phyloP scores from a whole-genome alignment of 2,113 vertebrate genomes.

The Petrocephalus zakoni region DNA sequence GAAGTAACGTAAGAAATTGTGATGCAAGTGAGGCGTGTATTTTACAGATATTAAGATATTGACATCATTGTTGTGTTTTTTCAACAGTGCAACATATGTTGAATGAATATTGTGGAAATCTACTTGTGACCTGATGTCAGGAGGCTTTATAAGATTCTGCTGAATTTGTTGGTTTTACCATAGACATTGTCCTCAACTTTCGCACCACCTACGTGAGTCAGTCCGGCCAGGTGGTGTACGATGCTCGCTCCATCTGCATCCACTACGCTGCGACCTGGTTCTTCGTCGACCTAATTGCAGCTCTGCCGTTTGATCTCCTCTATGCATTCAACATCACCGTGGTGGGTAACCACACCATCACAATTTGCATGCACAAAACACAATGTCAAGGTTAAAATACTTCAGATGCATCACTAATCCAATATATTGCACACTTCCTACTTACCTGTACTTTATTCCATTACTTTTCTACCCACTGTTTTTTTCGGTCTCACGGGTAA shows the following conservation, averaged over 20 bases:
- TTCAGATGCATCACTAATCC: neutral
- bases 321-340: slow-evolving; percentile 83
- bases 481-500: neutral
- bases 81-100: neutral
- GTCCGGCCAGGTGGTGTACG: slow-evolving; percentile 81
- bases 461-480: neutral
- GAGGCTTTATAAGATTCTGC: neutral
- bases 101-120: neutral
- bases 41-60: neutral
- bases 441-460: neutral
- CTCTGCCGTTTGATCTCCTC: slow-evolving; percentile 83
- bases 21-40: neutral
- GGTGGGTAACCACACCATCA: slow-evolving; percentile 55
- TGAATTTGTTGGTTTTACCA: slow-evolving; percentile 13
- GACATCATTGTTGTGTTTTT: neutral
- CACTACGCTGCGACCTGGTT: slow-evolving; percentile 87
- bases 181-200: slow-evolving; percentile 83
- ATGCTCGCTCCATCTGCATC: slow-evolving; percentile 76
- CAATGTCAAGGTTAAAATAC: neutral
- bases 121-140: neutral
- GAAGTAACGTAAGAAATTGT: neutral
- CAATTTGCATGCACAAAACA: neutral
- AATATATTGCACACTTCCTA: neutral
- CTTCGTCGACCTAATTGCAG: slow-evolving; percentile 81
- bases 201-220: slow-evolving; percentile 79